Evolutionary conservation across 2,797 vertebrate genomes (phyloP).

Genomic region (Coluber constrictor): DNA sequence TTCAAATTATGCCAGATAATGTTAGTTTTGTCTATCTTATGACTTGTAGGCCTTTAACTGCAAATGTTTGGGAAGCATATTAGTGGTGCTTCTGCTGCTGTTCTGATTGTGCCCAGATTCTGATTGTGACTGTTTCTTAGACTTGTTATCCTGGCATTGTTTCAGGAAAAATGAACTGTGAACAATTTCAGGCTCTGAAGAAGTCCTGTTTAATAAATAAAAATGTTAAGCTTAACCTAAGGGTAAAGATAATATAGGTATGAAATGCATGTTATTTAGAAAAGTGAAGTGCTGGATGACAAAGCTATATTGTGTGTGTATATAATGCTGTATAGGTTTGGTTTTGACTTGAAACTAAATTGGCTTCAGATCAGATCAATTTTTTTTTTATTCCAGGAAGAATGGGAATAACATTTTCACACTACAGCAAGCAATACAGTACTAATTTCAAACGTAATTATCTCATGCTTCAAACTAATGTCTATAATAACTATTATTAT

Average conservation of each 20-base stretch:
- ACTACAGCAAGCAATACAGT: conserved; percentile 30
- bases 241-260: neutral
- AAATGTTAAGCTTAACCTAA: conserved; percentile 16
- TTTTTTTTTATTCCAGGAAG: conserved; percentile 39
- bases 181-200: neutral
- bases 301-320: conserved; percentile 14
- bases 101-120: neutral
- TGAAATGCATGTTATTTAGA: neutral
- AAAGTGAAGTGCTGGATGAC: conserved; percentile 33
- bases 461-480: conserved; percentile 9
- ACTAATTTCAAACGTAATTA: conserved; percentile 27
- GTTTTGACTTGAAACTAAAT: conserved; percentile 45
- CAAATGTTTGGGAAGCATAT: neutral
- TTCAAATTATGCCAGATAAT: neutral
- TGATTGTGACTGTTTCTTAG: neutral
- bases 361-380: conserved; percentile 37
- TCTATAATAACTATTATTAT: conserved; percentile 13
- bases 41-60: conserved; percentile 1
- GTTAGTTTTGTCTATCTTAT: neutral
- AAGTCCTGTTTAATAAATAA: conserved; percentile 30
- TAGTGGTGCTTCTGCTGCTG: neutral
- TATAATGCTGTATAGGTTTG: conserved; percentile 18
- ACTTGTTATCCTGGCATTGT: neutral
- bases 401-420: conserved; percentile 18
- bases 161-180: neutral